Conservation (phyloP, 2,113 vertebrate genomes). For the Neogale vison region DNA sequence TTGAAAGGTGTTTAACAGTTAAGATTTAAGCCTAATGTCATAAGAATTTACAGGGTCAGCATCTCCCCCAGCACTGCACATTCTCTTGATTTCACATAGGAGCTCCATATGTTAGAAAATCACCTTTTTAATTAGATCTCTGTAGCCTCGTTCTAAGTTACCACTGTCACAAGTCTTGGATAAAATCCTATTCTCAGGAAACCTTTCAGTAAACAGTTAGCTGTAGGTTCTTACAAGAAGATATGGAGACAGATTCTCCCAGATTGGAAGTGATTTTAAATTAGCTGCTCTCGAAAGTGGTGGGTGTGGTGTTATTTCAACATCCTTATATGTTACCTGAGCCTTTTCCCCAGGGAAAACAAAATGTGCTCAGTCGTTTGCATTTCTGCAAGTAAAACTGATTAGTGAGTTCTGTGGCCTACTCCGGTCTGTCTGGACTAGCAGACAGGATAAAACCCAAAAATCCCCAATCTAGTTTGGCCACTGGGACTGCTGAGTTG, state of each 20-base stretch:
- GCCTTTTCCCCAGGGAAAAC: slow-evolving; percentile 48
- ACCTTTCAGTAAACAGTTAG: slow-evolving; percentile 73
- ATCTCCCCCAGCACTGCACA: slow-evolving; percentile 50
- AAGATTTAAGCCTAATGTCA: slow-evolving; percentile 70
- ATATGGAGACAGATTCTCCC: slow-evolving; percentile 71
- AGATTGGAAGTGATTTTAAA: slow-evolving; percentile 76
- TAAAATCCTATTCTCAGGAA: slow-evolving; percentile 77
- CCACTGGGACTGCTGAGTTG: neutral
- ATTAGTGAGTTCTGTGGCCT: neutral
- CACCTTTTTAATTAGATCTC: slow-evolving; percentile 82
- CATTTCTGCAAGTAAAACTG: slow-evolving; percentile 44
- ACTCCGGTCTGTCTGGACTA: neutral
- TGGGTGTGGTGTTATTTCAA: slow-evolving; percentile 74
- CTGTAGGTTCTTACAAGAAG: slow-evolving; percentile 57
- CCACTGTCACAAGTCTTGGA: slow-evolving; percentile 75
- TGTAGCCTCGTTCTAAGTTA: slow-evolving; percentile 72
- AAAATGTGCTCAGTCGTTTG: slow-evolving; percentile 51
- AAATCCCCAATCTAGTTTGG: neutral
- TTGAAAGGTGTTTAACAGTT: slow-evolving; percentile 71
- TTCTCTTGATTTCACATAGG: slow-evolving; percentile 58
- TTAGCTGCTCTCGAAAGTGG: slow-evolving; percentile 68
- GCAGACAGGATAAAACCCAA: neutral
- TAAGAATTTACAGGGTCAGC: slow-evolving; percentile 74
- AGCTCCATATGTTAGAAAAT: slow-evolving; percentile 77
- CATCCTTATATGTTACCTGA: slow-evolving; percentile 72